Conservation (phyloP, 2,113 vertebrate species). For the Camelus dromedarius region DNA sequence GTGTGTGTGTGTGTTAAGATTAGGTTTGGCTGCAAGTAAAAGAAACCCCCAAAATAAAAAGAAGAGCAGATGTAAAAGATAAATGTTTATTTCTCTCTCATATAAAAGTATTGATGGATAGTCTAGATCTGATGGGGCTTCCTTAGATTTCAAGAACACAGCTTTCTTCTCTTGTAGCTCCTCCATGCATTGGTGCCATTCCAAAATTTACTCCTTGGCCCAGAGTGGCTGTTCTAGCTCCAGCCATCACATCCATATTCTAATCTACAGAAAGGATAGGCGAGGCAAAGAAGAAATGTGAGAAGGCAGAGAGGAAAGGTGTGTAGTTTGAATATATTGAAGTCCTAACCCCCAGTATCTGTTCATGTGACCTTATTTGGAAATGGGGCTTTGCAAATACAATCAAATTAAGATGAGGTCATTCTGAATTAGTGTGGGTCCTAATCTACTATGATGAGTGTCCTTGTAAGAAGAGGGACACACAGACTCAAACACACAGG, state of each 20-base stretch:
- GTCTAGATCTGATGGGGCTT: neutral
- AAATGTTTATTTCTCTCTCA: neutral
- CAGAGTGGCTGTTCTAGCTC: neutral
- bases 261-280: neutral
- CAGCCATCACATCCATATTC: neutral
- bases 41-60: neutral
- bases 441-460: neutral
- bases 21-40: neutral
- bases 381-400: neutral
- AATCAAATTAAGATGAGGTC: neutral
- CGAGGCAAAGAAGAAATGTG: neutral
- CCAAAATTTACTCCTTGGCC: neutral
- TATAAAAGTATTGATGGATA: neutral
- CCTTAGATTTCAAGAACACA: neutral
- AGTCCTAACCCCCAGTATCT: neutral
- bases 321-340: neutral
- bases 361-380: neutral
- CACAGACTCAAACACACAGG: neutral
- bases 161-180: neutral
- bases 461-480: neutral
- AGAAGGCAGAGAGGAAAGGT: neutral
- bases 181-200: neutral
- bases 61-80: neutral
- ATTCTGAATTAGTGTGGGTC: neutral
- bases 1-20: neutral